A percentile compares a stretch with the other conserved stretches of the same genome.
These are phyloP conservation scores for Spilogale gracilis DNA, from an alignment of 2,113 vertebrate species.

Conservation along the genomic window DNA sequence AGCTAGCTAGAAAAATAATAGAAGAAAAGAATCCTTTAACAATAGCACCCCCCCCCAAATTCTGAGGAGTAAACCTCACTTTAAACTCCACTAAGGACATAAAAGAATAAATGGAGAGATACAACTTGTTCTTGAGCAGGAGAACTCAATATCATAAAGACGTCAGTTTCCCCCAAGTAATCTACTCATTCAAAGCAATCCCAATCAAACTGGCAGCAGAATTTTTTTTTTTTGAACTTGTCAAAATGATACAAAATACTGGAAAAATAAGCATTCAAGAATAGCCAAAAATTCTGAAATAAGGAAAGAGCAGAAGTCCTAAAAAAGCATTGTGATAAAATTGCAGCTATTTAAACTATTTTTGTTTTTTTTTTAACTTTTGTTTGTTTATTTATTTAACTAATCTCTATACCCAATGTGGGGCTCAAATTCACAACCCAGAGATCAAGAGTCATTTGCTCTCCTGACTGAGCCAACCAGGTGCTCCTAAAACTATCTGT, in stretches of 20 bases:
- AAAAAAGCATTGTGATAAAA: not conserved
- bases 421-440: not conserved
- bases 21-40: not conserved
- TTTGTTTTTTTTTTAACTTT: not conserved
- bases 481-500: not conserved
- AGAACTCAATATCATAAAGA: not conserved
- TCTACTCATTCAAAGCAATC: constrained; percentile 4
- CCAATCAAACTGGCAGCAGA: not conserved
- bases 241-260: not conserved
- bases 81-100: not conserved
- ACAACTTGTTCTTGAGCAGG: not conserved
- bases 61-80: not conserved
- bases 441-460: not conserved
- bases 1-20: constrained; percentile 50
- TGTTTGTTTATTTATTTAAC: not conserved
- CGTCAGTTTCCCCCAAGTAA: not conserved
- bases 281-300: constrained; percentile 49
- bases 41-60: not conserved
- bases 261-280: not conserved
- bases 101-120: constrained; percentile 45
- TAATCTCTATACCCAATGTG: not conserved
- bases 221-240: not conserved
- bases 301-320: not conserved
- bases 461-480: not conserved
- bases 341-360: not conserved